These are phyloP conservation scores for Melanocharis versteri DNA, from an alignment of 2,113 vertebrate genomes.

Conservation along the genomic window DNA sequence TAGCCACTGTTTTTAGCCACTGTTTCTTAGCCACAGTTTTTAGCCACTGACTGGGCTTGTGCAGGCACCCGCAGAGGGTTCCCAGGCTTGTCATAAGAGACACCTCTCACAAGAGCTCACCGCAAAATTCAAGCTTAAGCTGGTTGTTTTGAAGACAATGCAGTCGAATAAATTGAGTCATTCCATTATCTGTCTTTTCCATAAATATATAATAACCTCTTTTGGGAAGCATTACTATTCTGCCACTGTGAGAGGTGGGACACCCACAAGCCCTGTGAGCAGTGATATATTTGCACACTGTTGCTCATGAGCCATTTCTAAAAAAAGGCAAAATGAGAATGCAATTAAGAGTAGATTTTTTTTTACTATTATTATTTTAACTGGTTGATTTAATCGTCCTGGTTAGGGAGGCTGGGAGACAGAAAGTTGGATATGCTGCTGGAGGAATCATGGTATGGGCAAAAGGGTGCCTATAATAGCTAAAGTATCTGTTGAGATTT, in stretches of 20 bases:
- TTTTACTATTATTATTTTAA: not conserved
- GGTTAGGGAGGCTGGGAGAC: not conserved
- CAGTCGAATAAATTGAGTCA: not conserved
- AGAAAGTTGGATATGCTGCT: not conserved
- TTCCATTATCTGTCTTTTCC: constrained; percentile 29
- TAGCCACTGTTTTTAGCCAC: too few species aligned
- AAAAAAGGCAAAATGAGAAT: constrained; percentile 2
- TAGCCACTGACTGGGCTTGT: fast-evolving
- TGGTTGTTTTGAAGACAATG: not conserved
- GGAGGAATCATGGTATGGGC: not conserved
- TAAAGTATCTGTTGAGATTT: not conserved
- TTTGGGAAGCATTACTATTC: constrained; percentile 16
- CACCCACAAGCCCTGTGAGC: constrained; percentile 26
- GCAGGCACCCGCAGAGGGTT: not conserved
- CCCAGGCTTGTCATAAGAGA: fast-evolving
- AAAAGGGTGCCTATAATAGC: not conserved
- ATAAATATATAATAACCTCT: constrained; percentile 12
- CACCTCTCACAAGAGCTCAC: not conserved
- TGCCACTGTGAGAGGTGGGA: constrained; percentile 20
- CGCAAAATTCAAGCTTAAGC: not conserved
- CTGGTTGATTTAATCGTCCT: not conserved
- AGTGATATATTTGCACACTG: constrained; percentile 42
- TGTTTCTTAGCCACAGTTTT: too few species aligned
- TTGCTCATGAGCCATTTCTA: constrained; percentile 31
- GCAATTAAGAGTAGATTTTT: not conserved